Base-by-base conservation (phyloP, 2,797 vertebrate species). In the Spinus pinus region DNA sequence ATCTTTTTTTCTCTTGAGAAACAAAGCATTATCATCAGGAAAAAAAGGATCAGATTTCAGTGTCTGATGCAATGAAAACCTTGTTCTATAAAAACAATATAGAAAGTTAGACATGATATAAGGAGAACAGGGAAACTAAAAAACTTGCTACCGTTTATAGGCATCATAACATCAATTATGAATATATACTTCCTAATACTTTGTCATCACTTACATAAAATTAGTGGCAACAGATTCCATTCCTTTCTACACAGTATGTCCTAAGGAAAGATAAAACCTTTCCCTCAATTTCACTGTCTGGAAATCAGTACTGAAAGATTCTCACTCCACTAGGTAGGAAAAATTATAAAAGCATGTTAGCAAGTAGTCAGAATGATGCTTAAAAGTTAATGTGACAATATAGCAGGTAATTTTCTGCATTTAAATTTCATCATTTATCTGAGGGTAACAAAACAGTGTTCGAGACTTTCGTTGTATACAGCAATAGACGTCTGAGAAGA, bases 1-100 rank as follows among this genome's bases (percentile, higher is more conserved):
- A 85, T 70, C 35, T 89, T 90, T 67, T 74, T 86, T 87, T 61
- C 65, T 81, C 53, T 88, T 95, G 69, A 94, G 81, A 85, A 89
- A 85, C 17, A 86, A 77, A 85, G 49, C 53, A 28, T 53, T 77
- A 42, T 57, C 61, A 73, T 75, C 31, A 82, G 74, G 73, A 53
- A 46, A 49, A 61, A 88, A 86, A 67, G 5, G 4, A 47, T 57
- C 60, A 66, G 22, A 21, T 66, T 88, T 85, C 35, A 73, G 64
- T 16, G 5, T 80, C 41, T 79, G 64, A 81, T 82, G 49, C 37
- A 73, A 50, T 67, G 35, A 89, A 85, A 89, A 72, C 13, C 17
- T 50, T 14, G 0, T 56, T 51, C 58, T 75, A 24, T 47, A 75
- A 57, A 78, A 79, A n/a, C 13, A 44, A 14, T 54, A 27, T 35